Evolutionary conservation across 1,140 invertebrate genomes (phyloP).

Genomic region (Drosophila nigrodunni): DNA sequence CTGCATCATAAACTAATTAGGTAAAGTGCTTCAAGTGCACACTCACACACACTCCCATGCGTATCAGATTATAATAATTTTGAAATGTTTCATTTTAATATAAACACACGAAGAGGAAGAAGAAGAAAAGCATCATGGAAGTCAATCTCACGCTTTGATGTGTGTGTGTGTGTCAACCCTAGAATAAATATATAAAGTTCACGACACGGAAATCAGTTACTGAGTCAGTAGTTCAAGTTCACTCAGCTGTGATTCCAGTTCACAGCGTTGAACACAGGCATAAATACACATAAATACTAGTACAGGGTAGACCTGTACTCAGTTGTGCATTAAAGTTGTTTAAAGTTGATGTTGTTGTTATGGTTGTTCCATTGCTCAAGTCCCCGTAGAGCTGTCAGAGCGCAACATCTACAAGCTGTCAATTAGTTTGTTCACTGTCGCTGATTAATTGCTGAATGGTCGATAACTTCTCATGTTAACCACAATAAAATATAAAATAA

Average conservation of each 20-base stretch:
- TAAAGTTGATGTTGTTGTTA: slow-evolving; percentile 3
- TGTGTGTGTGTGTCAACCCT: slow-evolving; percentile 1
- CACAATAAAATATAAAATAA: slow-evolving; percentile 15
- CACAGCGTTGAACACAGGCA: slow-evolving; percentile 17
- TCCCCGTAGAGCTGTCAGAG: slow-evolving; percentile 39
- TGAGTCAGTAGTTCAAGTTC: slow-evolving; percentile 39
- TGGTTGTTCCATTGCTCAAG: slow-evolving; percentile 24
- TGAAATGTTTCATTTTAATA: slow-evolving; percentile 18
- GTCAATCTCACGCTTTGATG: neutral
- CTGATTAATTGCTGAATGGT: slow-evolving; percentile 49
- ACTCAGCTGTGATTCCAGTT: slow-evolving; percentile 37
- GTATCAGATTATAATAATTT: slow-evolving; percentile 18
- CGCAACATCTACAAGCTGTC: slow-evolving; percentile 54
- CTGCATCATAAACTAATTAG: slow-evolving; percentile 54
- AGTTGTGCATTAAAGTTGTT: slow-evolving; percentile 23
- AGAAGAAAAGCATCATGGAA: neutral
- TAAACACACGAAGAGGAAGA: neutral
- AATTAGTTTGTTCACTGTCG: slow-evolving; percentile 43
- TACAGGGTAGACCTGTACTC: slow-evolving; percentile 2
- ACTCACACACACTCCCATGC: slow-evolving; percentile 5
- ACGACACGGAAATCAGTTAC: neutral
- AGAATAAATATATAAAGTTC: slow-evolving; percentile 6
- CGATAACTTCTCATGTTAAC: slow-evolving; percentile 38
- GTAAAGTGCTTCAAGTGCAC: slow-evolving; percentile 48
- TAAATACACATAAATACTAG: neutral